Percentiles rank a stretch among this genome's conserved stretches.
These are phyloP conservation scores for Dolichoris vasculosae DNA, from an alignment of 1,140 invertebrate species.

Conservation along the genomic window DNA sequence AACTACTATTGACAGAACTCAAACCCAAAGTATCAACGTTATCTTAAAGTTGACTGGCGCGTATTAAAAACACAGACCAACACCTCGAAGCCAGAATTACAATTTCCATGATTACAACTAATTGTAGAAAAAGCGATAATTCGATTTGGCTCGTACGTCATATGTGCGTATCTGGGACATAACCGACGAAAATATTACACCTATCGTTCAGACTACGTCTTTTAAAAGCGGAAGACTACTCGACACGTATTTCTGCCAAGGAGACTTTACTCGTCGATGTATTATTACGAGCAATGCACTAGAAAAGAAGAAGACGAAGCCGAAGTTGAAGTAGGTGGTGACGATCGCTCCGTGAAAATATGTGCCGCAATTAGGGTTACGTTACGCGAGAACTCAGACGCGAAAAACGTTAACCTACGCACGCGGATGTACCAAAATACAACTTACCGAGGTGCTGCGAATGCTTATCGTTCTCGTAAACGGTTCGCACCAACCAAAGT, in stretches of 20 bases:
- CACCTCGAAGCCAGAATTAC: too few species aligned
- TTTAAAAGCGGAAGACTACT: neutral
- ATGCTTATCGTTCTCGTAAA: neutral
- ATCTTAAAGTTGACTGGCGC: too few species aligned
- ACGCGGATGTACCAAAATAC: neutral
- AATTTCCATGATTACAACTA: neutral
- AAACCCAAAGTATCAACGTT: too few species aligned
- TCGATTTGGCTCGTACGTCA: neutral
- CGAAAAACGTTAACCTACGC: neutral
- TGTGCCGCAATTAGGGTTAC: neutral
- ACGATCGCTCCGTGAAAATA: neutral
- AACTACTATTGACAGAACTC: too few species aligned
- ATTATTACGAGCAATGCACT: conserved; percentile 3
- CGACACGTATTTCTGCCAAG: neutral
- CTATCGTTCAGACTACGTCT: neutral
- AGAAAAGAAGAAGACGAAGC: neutral
- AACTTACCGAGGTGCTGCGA: neutral
- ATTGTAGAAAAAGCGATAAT: neutral
- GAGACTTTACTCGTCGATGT: neutral
- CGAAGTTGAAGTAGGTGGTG: neutral
- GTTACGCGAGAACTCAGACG: neutral
- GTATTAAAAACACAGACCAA: too few species aligned
- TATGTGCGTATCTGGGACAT: neutral
- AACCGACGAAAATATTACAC: neutral
- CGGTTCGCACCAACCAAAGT: neutral